Base-by-base conservation (phyloP, 1,140 invertebrate species). In the Conus ventricosus region DNA sequence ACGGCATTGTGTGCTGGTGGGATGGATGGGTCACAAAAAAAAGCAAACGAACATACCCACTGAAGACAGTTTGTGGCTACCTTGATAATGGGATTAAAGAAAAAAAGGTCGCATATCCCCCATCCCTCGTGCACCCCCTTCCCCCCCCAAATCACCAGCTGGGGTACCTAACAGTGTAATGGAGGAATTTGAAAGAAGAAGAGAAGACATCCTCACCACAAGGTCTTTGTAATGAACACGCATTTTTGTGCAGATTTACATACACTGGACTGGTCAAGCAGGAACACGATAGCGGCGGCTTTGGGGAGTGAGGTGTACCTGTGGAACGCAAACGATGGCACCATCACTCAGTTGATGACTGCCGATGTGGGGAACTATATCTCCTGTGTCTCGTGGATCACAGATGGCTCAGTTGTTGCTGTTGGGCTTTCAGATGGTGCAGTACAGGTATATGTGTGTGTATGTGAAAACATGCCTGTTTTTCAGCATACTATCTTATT, bases 311-410 rank as follows among this genome's bases (percentile, higher is more conserved):
- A 97, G 85, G 97, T 99, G 75, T 99, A 99, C 94, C 94, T 99
- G 51, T 99, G 99, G 99, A 98, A 99, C 96, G 98, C 98, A 13
- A 97, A 96, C 23, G 97, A 97, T 15, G 98, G 98, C 15, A 97
- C 97, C 84, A 99, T 99, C 92, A 96, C 97, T 96, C 92, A 95
- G 88, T 95, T 99, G 8, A 96, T 98, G 39, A 97, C 98, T 60
- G 97, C 97, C 25, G 87, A 67, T 15, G 81, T 83, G 1, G 92
- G 92, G 53, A 97, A 98, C 91, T 98, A 98, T 92, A 97, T 99
- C 0, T 97, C 97, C 81, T 98, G 98, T 0, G 96, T 99, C 0
- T 96, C 96, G 23, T 99, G 98, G 98, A 97, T 99, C 81, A 97
- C 98, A 91, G 98, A 98, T 92, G 98, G 98, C 11, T 97, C 97